phyloP scores from a whole-genome alignment of 1,140 invertebrate genomes.

The Campoletis sonorensis region DNA sequence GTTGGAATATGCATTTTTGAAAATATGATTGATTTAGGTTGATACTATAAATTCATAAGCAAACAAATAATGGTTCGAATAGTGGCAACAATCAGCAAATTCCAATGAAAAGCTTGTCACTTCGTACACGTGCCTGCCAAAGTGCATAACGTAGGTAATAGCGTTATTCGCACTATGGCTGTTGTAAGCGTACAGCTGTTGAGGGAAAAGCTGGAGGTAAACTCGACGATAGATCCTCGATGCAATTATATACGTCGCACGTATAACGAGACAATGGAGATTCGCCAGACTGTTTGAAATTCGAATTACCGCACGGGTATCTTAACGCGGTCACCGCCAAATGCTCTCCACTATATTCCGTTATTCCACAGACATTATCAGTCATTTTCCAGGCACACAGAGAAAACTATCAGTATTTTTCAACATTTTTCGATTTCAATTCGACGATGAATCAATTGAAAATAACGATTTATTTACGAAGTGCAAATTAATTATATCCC shows the following conservation, averaged over 20 bases:
- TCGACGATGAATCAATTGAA: background rate
- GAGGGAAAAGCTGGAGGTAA: background rate
- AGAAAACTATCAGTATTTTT: background rate
- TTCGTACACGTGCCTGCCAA: background rate
- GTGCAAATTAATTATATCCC: too few relatives aligned
- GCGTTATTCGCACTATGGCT: background rate
- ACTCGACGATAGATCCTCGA: conserved; percentile 42
- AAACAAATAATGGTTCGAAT: too few relatives aligned
- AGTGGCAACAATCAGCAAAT: background rate
- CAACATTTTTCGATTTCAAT: background rate
- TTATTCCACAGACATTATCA: conserved; percentile 16
- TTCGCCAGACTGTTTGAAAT: conserved; percentile 74
- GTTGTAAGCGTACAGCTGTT: background rate
- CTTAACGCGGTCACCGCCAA: conserved; percentile 65
- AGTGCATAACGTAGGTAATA: background rate
- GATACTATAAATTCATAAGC: too few relatives aligned
- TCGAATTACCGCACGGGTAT: conserved; percentile 71
- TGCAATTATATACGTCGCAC: conserved; percentile 69
- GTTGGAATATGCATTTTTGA: too few relatives aligned
- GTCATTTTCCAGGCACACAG: background rate
- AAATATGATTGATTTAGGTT: too few relatives aligned
- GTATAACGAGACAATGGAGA: conserved; percentile 66
- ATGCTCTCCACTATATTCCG: conserved; percentile 55
- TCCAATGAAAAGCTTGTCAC: background rate
- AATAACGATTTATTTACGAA: background rate